phyloP scores from a whole-genome alignment of 2,113 vertebrate genomes.

The human (Homo sapiens) region GRCh38 chr17:43616001-43616500 shows the following conservation, averaged over 20 bases:
- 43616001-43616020: accelerated
- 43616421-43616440: not conserved
- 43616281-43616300: not conserved
- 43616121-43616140: not conserved
- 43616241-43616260: not conserved
- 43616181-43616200: not conserved
- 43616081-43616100: not conserved
- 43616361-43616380: not conserved
- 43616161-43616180: not conserved
- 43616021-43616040: not conserved
- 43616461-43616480: not conserved
- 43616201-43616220: not conserved
- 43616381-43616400: not conserved
- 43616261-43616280: not conserved
- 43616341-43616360: not conserved
- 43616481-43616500: not conserved
- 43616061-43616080: not conserved
- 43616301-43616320: not conserved
- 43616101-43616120: not conserved
- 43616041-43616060: not conserved
- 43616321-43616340: not conserved
- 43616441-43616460: not conserved
- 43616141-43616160: not conserved
- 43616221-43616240: not conserved
- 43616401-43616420: not conserved